These are phyloP conservation scores for Aegypius monachus DNA, from an alignment of 2,113 vertebrate species.

Conservation along the genomic window DNA sequence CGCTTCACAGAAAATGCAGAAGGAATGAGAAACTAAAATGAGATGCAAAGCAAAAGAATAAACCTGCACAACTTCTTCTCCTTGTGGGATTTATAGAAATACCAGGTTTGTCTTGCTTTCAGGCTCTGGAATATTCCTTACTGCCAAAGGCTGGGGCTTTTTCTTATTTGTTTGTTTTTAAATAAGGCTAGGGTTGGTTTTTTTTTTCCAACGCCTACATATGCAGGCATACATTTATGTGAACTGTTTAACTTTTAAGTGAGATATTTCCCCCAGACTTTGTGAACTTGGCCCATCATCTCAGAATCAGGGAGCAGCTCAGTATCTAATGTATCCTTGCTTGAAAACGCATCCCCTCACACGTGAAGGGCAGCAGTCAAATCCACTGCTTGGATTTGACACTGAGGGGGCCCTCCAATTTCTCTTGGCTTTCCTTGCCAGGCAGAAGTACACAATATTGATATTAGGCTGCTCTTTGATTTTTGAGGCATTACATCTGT, in stretches of 20 bases:
- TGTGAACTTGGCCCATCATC: neutral
- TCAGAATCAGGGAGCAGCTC: neutral
- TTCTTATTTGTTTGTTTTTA: neutral
- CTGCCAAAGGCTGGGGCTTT: neutral
- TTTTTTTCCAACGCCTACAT: neutral
- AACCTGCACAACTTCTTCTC: neutral
- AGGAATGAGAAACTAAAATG: neutral
- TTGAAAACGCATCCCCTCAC: neutral
- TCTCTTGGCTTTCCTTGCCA: neutral
- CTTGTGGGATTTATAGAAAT: neutral
- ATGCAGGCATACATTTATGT: neutral
- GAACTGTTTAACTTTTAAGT: neutral
- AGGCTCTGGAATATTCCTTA: neutral
- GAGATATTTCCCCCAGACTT: neutral
- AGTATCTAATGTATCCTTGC: neutral
- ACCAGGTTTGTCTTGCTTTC: neutral
- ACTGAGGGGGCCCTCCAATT: neutral
- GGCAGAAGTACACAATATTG: neutral
- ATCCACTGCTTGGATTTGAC: neutral
- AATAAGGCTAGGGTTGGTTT: neutral
- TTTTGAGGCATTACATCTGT: neutral
- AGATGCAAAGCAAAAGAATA: neutral
- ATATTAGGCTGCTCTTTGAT: neutral
- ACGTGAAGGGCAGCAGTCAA: neutral
- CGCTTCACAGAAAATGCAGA: neutral